Conservation (phyloP, 2,888 invertebrate species). For the Dryobota labecula region DNA sequence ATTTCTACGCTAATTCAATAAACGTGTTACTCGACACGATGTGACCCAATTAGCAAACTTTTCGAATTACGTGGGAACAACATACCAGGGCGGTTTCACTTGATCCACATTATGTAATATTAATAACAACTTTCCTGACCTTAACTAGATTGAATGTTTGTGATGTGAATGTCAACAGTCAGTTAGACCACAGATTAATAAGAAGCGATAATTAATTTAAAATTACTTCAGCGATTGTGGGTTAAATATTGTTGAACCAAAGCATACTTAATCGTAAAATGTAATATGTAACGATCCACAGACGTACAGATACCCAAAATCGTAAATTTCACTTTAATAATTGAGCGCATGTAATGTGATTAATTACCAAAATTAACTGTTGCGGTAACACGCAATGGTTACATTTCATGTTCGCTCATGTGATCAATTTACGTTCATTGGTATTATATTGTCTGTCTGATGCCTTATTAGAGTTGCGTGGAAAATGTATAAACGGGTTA, state of each 20-base stretch:
- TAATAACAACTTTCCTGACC: conserved; percentile 45
- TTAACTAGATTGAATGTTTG: conserved; percentile 51
- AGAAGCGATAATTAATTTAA: conserved; percentile 25
- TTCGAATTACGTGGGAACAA: conserved; percentile 65
- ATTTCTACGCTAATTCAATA: conserved; percentile 63
- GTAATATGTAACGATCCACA: conserved; percentile 24
- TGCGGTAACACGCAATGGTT: conserved; percentile 49
- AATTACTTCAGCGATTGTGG: background rate
- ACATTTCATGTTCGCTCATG: conserved; percentile 46
- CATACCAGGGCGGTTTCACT: conserved; percentile 39
- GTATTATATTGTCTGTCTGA: conserved; percentile 40
- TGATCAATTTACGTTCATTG: conserved; percentile 30
- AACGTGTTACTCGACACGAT: conserved; percentile 61
- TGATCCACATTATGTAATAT: conserved; percentile 50
- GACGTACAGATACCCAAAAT: conserved; percentile 29
- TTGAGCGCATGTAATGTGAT: conserved; percentile 49
- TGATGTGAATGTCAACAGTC: conserved; percentile 45
- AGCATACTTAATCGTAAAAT: background rate
- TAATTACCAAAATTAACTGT: conserved; percentile 57
- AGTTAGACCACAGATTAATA: conserved; percentile 32
- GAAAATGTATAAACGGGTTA: conserved; percentile 3
- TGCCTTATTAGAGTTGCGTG: conserved; percentile 22
- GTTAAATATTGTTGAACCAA: conserved; percentile 12
- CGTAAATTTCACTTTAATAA: conserved; percentile 46
- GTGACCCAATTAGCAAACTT: conserved; percentile 75